A percentile compares a stretch with the other conserved stretches of the same genome.
phyloP scores from a whole-genome alignment of 2,797 vertebrate species.

The Apogon hyalosoma region DNA sequence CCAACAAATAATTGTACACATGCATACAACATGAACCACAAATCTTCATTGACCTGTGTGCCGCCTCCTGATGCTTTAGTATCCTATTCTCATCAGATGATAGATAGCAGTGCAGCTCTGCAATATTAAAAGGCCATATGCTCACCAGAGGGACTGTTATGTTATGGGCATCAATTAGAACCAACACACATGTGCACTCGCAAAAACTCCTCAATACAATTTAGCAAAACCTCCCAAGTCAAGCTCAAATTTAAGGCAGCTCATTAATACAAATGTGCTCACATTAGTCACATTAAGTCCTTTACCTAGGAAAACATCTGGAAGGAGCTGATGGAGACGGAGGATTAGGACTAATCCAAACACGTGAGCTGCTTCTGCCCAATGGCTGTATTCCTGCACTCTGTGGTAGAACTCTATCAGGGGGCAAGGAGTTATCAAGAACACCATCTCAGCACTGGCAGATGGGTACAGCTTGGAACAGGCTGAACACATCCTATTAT shows the following conservation, averaged over 20 bases:
- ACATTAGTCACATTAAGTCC: conserved; percentile 13
- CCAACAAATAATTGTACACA: neutral
- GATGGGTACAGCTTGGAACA: conserved; percentile 44
- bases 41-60: neutral
- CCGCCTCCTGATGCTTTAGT: neutral
- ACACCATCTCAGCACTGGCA: conserved; percentile 62
- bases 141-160: conserved; percentile 30
- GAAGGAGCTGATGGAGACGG: conserved; percentile 23
- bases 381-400: conserved; percentile 1
- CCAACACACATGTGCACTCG: conserved; percentile 11
- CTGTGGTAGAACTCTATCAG: conserved; percentile 21
- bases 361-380: conserved; percentile 15
- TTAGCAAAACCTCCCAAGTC: conserved; percentile 18
- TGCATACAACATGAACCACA: neutral
- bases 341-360: conserved; percentile 15
- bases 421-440: conserved; percentile 59
- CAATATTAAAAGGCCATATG: conserved; percentile 44
- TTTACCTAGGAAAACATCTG: conserved; percentile 56
- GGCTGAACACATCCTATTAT: conserved; percentile 66
- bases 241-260: neutral
- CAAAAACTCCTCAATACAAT: neutral
- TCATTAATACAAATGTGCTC: conserved; percentile 32
- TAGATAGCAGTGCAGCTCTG: neutral
- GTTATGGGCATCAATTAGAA: conserved; percentile 36
- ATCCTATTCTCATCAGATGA: neutral